Evolutionary conservation across 2,113 vertebrate genomes (phyloP).

Genomic region (Sturnira hondurensis): DNA sequence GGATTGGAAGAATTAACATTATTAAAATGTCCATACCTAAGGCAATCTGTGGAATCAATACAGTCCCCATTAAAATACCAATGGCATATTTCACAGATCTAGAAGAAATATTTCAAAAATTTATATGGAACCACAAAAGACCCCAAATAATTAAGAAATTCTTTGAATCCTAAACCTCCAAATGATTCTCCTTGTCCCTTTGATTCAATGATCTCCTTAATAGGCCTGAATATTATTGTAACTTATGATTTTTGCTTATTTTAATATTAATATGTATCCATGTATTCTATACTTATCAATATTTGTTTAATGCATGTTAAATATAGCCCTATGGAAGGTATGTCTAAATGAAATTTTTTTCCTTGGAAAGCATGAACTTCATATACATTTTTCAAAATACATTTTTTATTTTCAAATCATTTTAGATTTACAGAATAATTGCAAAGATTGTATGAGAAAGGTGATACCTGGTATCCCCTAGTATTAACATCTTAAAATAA

Average conservation of each 20-base stretch:
- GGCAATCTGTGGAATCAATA: too few species aligned
- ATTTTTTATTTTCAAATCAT: background rate
- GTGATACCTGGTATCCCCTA: background rate
- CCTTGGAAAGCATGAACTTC: background rate
- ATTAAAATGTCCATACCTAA: too few species aligned
- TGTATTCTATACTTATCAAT: background rate
- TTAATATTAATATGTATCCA: background rate
- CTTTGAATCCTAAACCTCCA: background rate
- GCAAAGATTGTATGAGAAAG: background rate
- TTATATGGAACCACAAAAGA: too few species aligned
- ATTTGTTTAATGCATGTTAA: background rate
- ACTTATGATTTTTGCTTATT: background rate
- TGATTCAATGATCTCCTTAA: background rate
- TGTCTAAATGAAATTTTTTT: background rate
- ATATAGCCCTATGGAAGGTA: background rate
- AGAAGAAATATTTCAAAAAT: too few species aligned
- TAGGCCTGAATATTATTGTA: background rate
- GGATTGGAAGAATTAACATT: too few species aligned
- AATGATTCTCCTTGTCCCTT: background rate
- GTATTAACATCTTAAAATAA: background rate
- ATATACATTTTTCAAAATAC: background rate
- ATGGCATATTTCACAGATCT: too few species aligned
- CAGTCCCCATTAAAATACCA: too few species aligned
- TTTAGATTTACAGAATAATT: constrained; percentile 25
- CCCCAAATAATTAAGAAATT: background rate